Conservation (phyloP, 2,797 vertebrate genomes). For the Macroramphosus scolopax region DNA sequence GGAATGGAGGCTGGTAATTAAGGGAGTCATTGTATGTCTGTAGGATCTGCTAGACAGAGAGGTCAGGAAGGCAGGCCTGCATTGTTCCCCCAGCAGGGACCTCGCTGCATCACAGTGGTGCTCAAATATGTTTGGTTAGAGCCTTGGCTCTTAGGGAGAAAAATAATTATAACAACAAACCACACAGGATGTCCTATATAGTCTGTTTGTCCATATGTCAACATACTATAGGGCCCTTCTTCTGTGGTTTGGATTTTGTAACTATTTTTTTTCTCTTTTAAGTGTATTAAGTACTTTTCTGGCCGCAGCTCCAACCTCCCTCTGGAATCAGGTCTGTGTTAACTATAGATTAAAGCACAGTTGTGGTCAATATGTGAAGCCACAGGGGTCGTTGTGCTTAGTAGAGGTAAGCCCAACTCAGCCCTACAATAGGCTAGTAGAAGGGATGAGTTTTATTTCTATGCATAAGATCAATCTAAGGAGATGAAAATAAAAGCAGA, state of each 20-base stretch:
- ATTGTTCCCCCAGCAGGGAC: slow-evolving; percentile 75
- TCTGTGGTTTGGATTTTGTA: slow-evolving; percentile 34
- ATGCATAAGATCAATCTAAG: neutral
- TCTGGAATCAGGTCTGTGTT: slow-evolving; percentile 20
- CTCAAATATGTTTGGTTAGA: slow-evolving; percentile 58
- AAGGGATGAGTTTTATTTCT: neutral
- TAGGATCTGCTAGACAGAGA: slow-evolving; percentile 74
- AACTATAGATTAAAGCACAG: slow-evolving; percentile 28
- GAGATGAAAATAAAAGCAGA: neutral
- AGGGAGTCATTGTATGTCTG: slow-evolving; percentile 78
- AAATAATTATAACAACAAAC: slow-evolving; percentile 50
- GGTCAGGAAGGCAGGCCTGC: slow-evolving; percentile 78
- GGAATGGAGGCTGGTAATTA: slow-evolving; percentile 81
- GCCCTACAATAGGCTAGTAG: neutral
- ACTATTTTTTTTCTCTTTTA: slow-evolving; percentile 15
- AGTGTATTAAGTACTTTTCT: slow-evolving; percentile 26
- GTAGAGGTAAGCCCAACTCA: slow-evolving; percentile 3
- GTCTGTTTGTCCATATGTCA: slow-evolving; percentile 42
- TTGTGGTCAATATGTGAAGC: slow-evolving; percentile 24
- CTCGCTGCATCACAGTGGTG: slow-evolving; percentile 71
- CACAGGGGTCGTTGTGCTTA: slow-evolving; percentile 14
- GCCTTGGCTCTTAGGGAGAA: slow-evolving; percentile 42
- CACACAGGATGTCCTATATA: slow-evolving; percentile 33
- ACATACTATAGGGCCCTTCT: slow-evolving; percentile 42
- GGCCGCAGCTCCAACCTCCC: slow-evolving; percentile 14